These are phyloP conservation scores for Amphiprion percula DNA, from an alignment of 2,113 vertebrate species.

Conservation along the genomic window DNA sequence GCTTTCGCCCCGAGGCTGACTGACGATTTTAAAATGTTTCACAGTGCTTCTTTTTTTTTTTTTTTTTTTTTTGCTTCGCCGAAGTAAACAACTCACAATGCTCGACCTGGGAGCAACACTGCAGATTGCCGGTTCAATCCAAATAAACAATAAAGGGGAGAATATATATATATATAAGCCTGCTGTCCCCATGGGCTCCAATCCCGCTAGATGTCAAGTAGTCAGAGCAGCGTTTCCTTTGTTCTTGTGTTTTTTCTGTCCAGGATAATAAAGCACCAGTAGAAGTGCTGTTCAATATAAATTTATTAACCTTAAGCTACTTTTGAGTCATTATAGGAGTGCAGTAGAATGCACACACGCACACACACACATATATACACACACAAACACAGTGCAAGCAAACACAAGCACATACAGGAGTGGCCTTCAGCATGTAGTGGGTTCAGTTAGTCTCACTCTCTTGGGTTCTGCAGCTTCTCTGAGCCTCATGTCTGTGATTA, in stretches of 20 bases:
- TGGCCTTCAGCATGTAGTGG: too few relatives aligned
- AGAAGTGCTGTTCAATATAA: too few relatives aligned
- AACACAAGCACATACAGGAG: too few relatives aligned
- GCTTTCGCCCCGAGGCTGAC: constrained; percentile 46
- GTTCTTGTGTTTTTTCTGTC: constrained; percentile 18
- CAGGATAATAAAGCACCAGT: constrained; percentile 31
- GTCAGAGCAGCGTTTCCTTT: constrained; percentile 48
- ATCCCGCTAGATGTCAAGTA: constrained; percentile 36
- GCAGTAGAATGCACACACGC: too few relatives aligned
- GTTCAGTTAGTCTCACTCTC: too few relatives aligned
- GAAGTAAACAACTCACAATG: constrained; percentile 52
- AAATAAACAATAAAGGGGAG: constrained; percentile 62
- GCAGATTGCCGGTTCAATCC: constrained; percentile 49
- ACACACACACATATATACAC: too few relatives aligned
- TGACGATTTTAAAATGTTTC: constrained; percentile 57
- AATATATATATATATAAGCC: constrained; percentile 25
- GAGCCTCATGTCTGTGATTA: too few relatives aligned
- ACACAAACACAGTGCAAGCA: too few relatives aligned
- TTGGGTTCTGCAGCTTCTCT: too few relatives aligned
- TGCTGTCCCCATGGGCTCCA: constrained; percentile 39
- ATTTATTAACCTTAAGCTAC: too few relatives aligned
- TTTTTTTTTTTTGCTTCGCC: background rate
- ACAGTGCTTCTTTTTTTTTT: constrained; percentile 8
- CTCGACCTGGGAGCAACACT: constrained; percentile 49
- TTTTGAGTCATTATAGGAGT: too few relatives aligned